Conservation (phyloP, 2,888 invertebrate genomes). For the Morpho helenor region DNA sequence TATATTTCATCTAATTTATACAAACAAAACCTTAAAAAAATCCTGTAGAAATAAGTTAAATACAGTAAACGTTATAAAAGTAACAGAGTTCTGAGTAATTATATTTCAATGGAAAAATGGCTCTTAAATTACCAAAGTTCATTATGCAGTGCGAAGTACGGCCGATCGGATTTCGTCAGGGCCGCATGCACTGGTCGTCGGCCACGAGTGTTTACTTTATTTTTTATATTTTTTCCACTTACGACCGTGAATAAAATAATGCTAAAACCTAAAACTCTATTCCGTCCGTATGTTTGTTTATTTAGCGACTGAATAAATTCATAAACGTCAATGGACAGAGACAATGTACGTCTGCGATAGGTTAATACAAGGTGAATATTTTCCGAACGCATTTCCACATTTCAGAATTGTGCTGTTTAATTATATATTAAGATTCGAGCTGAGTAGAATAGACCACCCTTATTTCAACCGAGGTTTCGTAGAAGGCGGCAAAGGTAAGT, state of each 20-base stretch:
- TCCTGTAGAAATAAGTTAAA: too few relatives aligned
- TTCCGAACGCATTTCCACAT: neutral
- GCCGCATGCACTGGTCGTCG: neutral
- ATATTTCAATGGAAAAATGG: too few relatives aligned
- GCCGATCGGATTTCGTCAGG: neutral
- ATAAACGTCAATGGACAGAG: conserved; percentile 10
- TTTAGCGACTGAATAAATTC: conserved; percentile 18
- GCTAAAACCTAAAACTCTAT: conserved; percentile 3
- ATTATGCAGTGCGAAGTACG: neutral
- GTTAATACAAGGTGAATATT: conserved; percentile 11
- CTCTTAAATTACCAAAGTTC: too few relatives aligned
- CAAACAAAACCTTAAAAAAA: too few relatives aligned
- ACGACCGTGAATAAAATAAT: conserved; percentile 12
- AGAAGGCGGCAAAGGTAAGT: too few relatives aligned
- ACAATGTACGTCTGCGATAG: conserved; percentile 16
- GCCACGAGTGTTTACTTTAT: conserved; percentile 2
- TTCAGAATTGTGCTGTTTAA: too few relatives aligned
- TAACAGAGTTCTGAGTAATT: too few relatives aligned
- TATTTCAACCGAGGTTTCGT: too few relatives aligned
- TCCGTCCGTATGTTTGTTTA: conserved; percentile 18
- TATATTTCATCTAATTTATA: too few relatives aligned
- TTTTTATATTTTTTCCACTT: conserved; percentile 12
- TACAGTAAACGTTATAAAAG: too few relatives aligned
- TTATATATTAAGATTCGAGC: too few relatives aligned
- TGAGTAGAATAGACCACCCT: too few relatives aligned